phyloP scores from a whole-genome alignment of 2,113 vertebrate species.

The Mastomys natalensis region DNA sequence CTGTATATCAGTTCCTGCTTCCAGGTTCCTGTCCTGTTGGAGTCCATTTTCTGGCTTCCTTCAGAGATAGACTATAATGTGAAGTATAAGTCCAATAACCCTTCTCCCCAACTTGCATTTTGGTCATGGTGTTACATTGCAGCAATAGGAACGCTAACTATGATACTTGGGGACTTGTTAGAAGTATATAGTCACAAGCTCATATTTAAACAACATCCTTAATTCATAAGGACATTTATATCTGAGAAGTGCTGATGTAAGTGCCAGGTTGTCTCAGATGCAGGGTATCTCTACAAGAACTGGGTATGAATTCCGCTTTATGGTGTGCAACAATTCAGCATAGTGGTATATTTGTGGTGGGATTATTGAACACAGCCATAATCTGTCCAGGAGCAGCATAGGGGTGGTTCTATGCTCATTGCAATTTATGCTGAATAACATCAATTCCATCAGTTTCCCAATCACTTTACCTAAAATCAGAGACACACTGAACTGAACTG shows the following conservation, averaged over 20 bases:
- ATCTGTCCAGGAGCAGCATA: not conserved
- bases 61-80: not conserved
- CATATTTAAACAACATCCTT: not conserved
- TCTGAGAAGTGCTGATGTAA: not conserved
- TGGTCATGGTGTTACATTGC: not conserved
- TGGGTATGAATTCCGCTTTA: not conserved
- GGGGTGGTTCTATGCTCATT: not conserved
- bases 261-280: not conserved
- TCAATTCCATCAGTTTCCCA: constrained; percentile 32
- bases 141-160: not conserved
- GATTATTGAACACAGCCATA: not conserved
- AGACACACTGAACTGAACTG: not conserved
- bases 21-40: not conserved
- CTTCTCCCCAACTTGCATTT: not conserved
- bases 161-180: not conserved
- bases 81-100: not conserved
- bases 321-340: not conserved
- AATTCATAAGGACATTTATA: not conserved
- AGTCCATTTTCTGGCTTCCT: not conserved
- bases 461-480: not conserved
- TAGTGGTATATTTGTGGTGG: not conserved
- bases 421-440: constrained; percentile 21
- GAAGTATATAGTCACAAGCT: not conserved
- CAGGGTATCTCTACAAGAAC: not conserved
- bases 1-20: not conserved